Evolutionary conservation across 2,113 vertebrate species (phyloP).

Genomic region (Hippocampus barbouri): DNA sequence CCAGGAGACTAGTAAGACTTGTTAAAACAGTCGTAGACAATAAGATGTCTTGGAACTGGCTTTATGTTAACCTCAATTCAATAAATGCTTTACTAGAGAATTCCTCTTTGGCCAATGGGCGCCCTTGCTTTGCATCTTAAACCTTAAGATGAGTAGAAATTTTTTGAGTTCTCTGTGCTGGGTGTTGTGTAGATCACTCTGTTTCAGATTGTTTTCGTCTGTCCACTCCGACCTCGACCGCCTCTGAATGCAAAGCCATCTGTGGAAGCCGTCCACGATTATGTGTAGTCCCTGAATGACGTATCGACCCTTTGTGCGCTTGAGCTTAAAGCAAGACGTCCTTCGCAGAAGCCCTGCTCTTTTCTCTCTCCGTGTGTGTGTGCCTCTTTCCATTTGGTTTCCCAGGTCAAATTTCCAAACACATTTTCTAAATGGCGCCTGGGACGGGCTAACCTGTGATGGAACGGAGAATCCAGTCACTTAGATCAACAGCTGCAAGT

Average conservation of each 20-base stretch:
- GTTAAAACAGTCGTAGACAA: constrained; percentile 44
- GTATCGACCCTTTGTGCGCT: constrained; percentile 66
- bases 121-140: constrained; percentile 66
- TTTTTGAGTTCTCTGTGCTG: constrained; percentile 69
- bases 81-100: constrained; percentile 68
- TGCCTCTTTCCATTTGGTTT: constrained; percentile 61
- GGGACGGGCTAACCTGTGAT: constrained; percentile 74
- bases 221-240: constrained; percentile 71
- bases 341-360: constrained; percentile 60
- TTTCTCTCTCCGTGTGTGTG: constrained; percentile 44
- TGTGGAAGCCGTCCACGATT: constrained; percentile 71
- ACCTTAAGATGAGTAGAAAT: constrained; percentile 59
- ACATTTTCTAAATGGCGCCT: constrained; percentile 62
- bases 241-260: constrained; percentile 76
- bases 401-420: constrained; percentile 71
- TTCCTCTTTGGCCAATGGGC: constrained; percentile 59
- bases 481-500: constrained; percentile 73
- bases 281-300: constrained; percentile 74
- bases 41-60: constrained; percentile 67
- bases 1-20: constrained; percentile 67
- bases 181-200: constrained; percentile 75
- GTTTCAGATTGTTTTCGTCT: constrained; percentile 77
- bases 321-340: constrained; percentile 69
- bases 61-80: constrained; percentile 68
- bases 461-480: constrained; percentile 74